phyloP scores from a whole-genome alignment of 2,888 invertebrate genomes.

The Trissolcus brochymenae region DNA sequence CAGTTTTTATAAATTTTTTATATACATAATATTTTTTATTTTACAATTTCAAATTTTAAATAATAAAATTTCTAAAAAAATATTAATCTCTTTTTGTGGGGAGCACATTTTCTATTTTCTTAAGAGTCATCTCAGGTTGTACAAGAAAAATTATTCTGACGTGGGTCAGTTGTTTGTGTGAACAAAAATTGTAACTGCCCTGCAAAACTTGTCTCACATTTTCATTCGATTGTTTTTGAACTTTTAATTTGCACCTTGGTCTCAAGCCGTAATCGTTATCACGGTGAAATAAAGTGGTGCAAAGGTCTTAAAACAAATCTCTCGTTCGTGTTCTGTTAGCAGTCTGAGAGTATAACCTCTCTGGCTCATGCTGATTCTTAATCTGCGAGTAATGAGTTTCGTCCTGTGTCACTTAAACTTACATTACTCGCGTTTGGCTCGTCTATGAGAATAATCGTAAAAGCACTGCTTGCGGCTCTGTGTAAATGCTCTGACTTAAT shows the following conservation, averaged over 20 bases:
- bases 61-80: too few species aligned
- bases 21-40: too few species aligned
- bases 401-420: constrained; percentile 61
- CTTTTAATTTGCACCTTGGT: not conserved
- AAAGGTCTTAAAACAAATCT: constrained; percentile 47
- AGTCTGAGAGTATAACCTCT: constrained; percentile 54
- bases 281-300: constrained; percentile 40
- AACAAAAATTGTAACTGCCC: not conserved
- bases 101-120: too few species aligned
- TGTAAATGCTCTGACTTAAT: constrained; percentile 27
- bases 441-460: constrained; percentile 35
- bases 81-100: too few species aligned
- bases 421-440: constrained; percentile 62
- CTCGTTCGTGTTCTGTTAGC: constrained; percentile 43
- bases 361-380: constrained; percentile 62
- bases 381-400: constrained; percentile 65
- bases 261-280: constrained; percentile 47
- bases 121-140: too few species aligned
- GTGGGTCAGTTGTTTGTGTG: not conserved
- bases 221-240: constrained; percentile 1
- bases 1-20: too few species aligned
- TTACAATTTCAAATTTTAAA: too few species aligned
- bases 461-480: constrained; percentile 37
- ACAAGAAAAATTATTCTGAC: too few species aligned
- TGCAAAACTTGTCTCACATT: not conserved